A percentile compares a stretch with the other conserved stretches of the same genome.
phyloP scores from a whole-genome alignment of 2,113 vertebrate genomes.

The Dromiciops gliroides region DNA sequence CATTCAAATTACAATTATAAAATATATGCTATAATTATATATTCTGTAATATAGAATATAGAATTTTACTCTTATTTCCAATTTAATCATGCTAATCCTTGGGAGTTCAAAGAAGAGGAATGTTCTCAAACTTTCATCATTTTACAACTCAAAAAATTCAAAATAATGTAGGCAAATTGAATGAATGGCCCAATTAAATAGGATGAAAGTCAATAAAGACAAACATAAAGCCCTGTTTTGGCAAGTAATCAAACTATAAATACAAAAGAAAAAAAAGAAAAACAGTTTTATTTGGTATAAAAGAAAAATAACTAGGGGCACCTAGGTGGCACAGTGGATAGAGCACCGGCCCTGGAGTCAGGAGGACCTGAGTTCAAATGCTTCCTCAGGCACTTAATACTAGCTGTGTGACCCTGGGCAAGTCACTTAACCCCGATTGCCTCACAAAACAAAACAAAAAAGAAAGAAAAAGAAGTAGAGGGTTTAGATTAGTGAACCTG shows the following conservation, averaged over 20 bases:
- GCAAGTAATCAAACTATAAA: slow-evolving; percentile 30
- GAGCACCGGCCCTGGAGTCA: too few relatives aligned
- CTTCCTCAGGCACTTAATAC: too few relatives aligned
- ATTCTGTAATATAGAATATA: slow-evolving; percentile 24
- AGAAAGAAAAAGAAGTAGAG: too few relatives aligned
- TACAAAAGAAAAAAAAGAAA: slow-evolving; percentile 47
- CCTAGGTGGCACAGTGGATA: too few relatives aligned
- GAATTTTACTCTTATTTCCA: slow-evolving; percentile 26
- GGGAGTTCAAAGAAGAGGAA: slow-evolving; percentile 14
- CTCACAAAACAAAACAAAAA: too few relatives aligned
- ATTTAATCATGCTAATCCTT: slow-evolving; percentile 48
- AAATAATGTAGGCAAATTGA: background rate
- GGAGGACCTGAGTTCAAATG: too few relatives aligned
- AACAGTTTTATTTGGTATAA: background rate
- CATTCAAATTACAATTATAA: slow-evolving; percentile 31
- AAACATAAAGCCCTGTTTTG: background rate
- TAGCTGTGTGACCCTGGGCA: too few relatives aligned
- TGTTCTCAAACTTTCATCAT: slow-evolving; percentile 22
- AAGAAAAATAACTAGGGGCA: too few relatives aligned
- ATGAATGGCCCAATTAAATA: slow-evolving; percentile 6
- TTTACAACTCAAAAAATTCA: slow-evolving; percentile 31
- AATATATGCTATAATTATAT: background rate
- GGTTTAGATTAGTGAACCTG: slow-evolving; percentile 6
- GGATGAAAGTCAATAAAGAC: slow-evolving; percentile 22
- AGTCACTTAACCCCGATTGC: too few relatives aligned